These are phyloP conservation scores for Pentalonia nigronervosa DNA, from an alignment of 1,140 invertebrate genomes.

Conservation along the genomic window DNA sequence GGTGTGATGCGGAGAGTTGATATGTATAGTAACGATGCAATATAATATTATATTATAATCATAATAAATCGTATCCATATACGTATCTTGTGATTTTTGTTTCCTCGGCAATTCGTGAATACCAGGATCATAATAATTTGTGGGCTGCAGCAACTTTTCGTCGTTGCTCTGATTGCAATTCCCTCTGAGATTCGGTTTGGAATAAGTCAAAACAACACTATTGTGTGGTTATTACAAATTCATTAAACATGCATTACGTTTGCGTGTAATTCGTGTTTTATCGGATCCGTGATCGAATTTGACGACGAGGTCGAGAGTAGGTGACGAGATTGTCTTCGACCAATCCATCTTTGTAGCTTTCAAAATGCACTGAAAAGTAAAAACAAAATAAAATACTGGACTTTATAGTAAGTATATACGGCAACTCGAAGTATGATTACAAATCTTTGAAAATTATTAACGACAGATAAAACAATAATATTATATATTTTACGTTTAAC, in stretches of 20 bases:
- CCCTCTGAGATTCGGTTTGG: background rate
- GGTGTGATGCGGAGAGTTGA: background rate
- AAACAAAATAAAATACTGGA: background rate
- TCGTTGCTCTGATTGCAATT: no score
- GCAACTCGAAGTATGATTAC: background rate
- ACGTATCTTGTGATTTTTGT: background rate
- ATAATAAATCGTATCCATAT: background rate
- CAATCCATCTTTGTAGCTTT: constrained; percentile 5
- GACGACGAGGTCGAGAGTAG: constrained; percentile 39
- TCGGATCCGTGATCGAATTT: background rate
- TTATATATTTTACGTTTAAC: background rate
- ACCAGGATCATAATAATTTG: background rate
- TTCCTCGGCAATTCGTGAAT: background rate
- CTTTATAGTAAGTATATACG: background rate
- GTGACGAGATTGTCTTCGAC: constrained; percentile 29
- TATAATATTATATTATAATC: background rate
- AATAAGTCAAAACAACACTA: background rate
- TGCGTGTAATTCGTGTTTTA: background rate
- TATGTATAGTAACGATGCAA: background rate
- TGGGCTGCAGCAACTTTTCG: background rate
- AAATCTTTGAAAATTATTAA: background rate
- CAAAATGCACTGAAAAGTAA: constrained; percentile 45
- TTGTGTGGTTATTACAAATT: background rate
- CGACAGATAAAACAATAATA: background rate
- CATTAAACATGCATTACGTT: background rate